phyloP scores from a whole-genome alignment of 2,113 vertebrate genomes.

The Eulacestoma nigropectus region DNA sequence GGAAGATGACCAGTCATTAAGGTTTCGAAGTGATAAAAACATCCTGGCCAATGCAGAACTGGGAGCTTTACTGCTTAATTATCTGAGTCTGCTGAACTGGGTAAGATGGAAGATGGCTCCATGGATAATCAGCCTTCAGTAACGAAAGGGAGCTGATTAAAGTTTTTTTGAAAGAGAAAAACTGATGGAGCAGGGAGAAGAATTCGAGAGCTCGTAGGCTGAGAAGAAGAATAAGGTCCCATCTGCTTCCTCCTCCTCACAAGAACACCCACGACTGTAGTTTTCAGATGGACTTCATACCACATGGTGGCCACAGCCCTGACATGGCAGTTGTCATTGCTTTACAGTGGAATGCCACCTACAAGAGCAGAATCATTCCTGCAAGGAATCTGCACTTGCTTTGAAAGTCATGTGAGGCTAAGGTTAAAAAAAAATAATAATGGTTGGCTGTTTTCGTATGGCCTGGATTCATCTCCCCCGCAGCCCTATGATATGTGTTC shows the following conservation, averaged over 20 bases:
- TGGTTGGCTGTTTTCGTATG: neutral
- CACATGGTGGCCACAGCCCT: neutral
- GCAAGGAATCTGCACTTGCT: neutral
- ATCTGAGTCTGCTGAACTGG: neutral
- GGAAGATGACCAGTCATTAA: neutral
- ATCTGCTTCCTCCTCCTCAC: neutral
- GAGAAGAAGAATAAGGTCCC: neutral
- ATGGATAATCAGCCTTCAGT: neutral
- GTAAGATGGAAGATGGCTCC: neutral
- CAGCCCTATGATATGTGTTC: neutral
- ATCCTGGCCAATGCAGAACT: neutral
- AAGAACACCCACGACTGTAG: neutral
- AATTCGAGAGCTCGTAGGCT: neutral
- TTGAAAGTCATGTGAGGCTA: neutral
- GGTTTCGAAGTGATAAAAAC: neutral
- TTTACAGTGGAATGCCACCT: neutral
- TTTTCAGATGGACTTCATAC: neutral
- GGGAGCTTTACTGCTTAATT: neutral
- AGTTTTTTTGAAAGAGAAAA: neutral
- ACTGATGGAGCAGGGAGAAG: neutral
- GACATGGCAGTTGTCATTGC: neutral
- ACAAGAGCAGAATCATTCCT: neutral
- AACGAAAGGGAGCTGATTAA: neutral
- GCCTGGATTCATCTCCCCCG: accelerated
- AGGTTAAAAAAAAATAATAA: neutral